These are phyloP conservation scores for Gephyroberyx darwinii DNA, from an alignment of 2,797 vertebrate species.

Conservation along the genomic window DNA sequence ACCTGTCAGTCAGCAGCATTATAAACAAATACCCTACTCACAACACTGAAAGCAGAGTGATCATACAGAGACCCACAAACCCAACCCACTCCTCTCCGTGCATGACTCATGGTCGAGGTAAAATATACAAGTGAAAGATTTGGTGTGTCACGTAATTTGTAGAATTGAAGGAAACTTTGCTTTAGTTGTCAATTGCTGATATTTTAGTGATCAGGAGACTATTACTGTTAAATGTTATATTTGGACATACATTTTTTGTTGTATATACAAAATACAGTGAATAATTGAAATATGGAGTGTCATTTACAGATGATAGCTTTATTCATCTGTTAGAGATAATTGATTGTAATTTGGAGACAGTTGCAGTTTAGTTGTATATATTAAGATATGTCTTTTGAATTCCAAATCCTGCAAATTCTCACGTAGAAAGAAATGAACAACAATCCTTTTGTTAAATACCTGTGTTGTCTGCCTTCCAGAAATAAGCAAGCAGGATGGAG, in stretches of 20 bases:
- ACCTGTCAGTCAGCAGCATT: conserved; percentile 21
- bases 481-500: conserved; percentile 25
- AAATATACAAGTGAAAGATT: neutral
- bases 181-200: neutral
- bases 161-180: neutral
- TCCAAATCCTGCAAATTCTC: neutral
- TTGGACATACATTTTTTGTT: neutral
- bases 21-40: conserved; percentile 12
- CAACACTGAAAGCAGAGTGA: conserved; percentile 16
- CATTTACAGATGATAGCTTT: too few species aligned
- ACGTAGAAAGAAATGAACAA: neutral
- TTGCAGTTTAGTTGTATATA: neutral
- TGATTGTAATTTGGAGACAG: too few species aligned
- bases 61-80: conserved; percentile 23
- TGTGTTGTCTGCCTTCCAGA: neutral
- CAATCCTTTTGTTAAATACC: neutral
- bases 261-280: neutral
- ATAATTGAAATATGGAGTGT: too few species aligned
- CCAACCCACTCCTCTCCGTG: conserved; percentile 7
- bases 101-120: conserved; percentile 54
- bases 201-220: neutral
- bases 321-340: too few species aligned
- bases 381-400: neutral
- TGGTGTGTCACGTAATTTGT: neutral
- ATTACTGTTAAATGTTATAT: neutral